Base-by-base conservation (phyloP, 2,797 vertebrate genomes). In the Esox masquinongy region DNA sequence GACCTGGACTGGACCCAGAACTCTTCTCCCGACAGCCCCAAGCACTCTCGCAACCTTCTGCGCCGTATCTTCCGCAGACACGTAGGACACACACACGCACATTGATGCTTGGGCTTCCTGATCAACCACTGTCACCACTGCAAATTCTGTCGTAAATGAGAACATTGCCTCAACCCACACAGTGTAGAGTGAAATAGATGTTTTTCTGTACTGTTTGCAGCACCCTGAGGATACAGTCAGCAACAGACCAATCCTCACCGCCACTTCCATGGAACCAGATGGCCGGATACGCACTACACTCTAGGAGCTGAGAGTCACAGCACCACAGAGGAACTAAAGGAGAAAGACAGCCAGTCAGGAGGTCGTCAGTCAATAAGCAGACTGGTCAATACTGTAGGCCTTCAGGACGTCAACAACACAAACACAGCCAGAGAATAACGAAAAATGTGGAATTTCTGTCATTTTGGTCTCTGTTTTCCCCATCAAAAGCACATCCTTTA, bases 1-100 rank as follows among this genome's bases (percentile, higher is more conserved):
- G 96, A 97, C 84, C 91, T 96, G 34, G 91, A 94, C 79, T 92
- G 91, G 89, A 49, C 73, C 5, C 80, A 79, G 73, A 1, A 51
- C 3, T 84, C 83, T 0, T 6, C 82, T 34, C 71, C 85, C 0
- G 83, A 89, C 8, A 83, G 71, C 17, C 88, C 91, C 56, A 92
- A 87, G 81, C 88, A 3, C 7, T 3, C 36, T 3, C 36, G 83
- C 19, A 86, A 90, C 70, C 87, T 96, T 17, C 79, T 96, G 47
- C 72, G 82, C 64, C 83, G 93, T 61, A 77, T 97, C 77, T 94
- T 96, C 83, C 93, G 90, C 73, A 91, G 88, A 86, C 81, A 93
- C 0, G 94, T 95, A 84, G 93, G 93, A 34, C 51, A 34, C 19
- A 68, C 1, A 2, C 9, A 22, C 49, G 36, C 68, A 63, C 1